A percentile compares a stretch with the other conserved stretches of the same genome.
phyloP scores from a whole-genome alignment of 1,140 invertebrate genomes.

The Adelges cooleyi region DNA sequence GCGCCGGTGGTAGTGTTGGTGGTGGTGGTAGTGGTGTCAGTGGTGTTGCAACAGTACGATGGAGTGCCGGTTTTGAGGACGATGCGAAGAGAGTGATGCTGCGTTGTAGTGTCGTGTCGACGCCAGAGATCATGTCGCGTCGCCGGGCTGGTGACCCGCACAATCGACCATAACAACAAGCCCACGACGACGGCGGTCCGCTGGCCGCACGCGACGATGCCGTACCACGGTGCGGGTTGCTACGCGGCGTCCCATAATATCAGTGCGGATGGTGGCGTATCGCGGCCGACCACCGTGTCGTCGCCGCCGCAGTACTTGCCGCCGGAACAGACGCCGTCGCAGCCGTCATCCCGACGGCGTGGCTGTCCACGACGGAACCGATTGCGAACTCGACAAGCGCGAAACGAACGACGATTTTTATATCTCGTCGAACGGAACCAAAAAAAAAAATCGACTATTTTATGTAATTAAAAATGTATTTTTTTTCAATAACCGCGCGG shows the following conservation, averaged over 20 bases:
- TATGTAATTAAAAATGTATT: too few relatives aligned
- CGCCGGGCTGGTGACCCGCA: constrained; percentile 28
- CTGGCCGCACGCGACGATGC: constrained; percentile 17
- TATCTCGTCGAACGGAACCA: not conserved
- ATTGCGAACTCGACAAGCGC: too few relatives aligned
- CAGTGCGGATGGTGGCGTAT: constrained; percentile 8
- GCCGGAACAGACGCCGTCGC: not conserved
- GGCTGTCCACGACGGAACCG: too few relatives aligned
- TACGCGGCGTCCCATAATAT: constrained; percentile 21
- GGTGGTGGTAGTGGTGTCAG: not conserved
- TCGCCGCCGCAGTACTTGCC: not conserved
- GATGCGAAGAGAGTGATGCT: not conserved
- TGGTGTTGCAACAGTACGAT: not conserved
- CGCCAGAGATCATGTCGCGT: constrained; percentile 26
- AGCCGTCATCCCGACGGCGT: too few relatives aligned
- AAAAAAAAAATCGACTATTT: not conserved
- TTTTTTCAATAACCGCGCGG: too few relatives aligned
- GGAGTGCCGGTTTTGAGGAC: not conserved
- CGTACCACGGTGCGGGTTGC: constrained; percentile 10
- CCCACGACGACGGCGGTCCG: constrained; percentile 13
- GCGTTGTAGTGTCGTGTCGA: constrained; percentile 26
- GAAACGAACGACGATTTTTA: too few relatives aligned
- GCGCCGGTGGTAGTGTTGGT: constrained; percentile 7
- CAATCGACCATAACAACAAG: constrained; percentile 27
- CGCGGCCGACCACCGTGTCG: constrained; percentile 12